phyloP scores from a whole-genome alignment of 2,797 vertebrate species.

The Melanitta fusca region DNA sequence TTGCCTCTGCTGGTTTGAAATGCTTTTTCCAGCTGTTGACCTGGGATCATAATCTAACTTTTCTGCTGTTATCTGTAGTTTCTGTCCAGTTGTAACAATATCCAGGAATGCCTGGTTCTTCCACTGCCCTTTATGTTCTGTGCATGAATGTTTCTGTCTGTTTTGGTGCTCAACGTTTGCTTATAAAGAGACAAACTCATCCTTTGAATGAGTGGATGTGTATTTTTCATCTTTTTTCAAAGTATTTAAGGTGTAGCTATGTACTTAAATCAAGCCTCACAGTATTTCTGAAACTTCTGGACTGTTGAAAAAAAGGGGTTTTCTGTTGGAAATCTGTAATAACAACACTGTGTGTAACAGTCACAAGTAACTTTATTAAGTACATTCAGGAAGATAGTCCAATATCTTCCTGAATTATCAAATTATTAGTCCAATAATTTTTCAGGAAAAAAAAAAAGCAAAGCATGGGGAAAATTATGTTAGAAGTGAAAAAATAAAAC shows the following conservation, averaged over 20 bases:
- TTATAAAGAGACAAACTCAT: background rate
- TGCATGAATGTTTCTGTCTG: background rate
- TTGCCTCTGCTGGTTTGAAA: background rate
- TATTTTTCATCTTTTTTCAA: background rate
- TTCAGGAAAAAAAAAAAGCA: background rate
- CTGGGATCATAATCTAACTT: background rate
- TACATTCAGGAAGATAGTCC: background rate
- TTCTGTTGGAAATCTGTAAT: background rate
- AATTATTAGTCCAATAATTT: background rate
- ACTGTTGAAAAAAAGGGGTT: background rate
- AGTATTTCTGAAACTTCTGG: background rate
- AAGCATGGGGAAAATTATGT: fast-evolving
- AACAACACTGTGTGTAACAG: background rate
- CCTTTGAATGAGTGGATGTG: background rate
- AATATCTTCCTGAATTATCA: too few species aligned
- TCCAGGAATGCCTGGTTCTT: background rate
- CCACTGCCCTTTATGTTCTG: background rate
- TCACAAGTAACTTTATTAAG: background rate
- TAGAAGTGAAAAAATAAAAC: background rate
- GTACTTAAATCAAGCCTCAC: background rate
- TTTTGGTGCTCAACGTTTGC: background rate
- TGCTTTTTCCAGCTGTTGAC: background rate
- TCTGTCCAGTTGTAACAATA: background rate
- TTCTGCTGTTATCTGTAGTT: background rate
- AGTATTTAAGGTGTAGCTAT: background rate